Conservation (phyloP, 2,797 vertebrate genomes). For the Neomorphus geoffroyi region DNA sequence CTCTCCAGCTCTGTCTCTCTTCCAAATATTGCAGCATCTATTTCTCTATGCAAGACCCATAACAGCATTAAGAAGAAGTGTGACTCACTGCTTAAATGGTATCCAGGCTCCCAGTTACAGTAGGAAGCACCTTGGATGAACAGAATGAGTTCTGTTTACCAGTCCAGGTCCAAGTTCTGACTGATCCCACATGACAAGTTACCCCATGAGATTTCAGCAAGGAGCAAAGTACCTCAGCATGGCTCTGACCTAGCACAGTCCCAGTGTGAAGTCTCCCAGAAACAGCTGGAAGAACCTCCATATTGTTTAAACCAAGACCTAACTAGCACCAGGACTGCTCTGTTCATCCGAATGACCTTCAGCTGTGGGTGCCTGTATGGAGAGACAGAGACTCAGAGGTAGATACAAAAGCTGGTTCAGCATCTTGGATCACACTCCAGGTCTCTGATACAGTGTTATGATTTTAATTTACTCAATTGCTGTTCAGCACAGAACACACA, state of each 20-base stretch:
- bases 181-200: neutral
- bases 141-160: neutral
- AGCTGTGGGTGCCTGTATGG: neutral
- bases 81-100: neutral
- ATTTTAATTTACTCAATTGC: neutral
- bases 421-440: neutral
- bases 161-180: neutral
- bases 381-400: neutral
- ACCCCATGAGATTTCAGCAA: neutral
- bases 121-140: neutral
- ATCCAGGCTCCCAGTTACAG: neutral
- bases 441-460: neutral
- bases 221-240: neutral
- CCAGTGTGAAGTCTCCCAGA: neutral
- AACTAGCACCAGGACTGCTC: constrained; percentile 28
- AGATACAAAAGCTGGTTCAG: neutral
- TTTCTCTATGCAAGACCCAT: neutral
- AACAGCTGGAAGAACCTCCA: constrained; percentile 51
- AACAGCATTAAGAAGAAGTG: neutral
- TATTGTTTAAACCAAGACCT: constrained; percentile 29
- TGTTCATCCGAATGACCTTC: constrained; percentile 31
- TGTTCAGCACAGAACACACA: neutral
- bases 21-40: neutral
- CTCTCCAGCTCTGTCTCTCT: neutral
- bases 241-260: neutral